Base-by-base conservation (phyloP, 2,113 vertebrate genomes). In the Saccopteryx leptura region DNA sequence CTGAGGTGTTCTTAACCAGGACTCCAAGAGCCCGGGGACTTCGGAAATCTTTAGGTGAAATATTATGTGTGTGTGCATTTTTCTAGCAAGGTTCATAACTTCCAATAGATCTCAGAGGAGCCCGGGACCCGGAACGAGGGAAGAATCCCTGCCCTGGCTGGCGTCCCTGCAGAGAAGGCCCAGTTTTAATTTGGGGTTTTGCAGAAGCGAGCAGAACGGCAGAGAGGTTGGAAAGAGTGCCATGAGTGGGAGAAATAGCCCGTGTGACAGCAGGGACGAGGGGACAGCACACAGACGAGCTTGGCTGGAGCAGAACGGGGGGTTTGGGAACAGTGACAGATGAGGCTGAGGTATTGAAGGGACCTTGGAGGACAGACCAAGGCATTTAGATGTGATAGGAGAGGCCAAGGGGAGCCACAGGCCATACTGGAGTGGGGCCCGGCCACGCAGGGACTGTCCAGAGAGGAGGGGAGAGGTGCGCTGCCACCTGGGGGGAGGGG, bases 271-370 rank as follows among this genome's bases (percentile, higher is more conserved):
- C 33, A 18, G 85, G 89, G 88, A 96, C 23, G 3, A 78, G 48
- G 85, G 88, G 93, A 94, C 94, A 52, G 94, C 94, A 93, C 94
- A 86, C 7, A 19, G 96, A 95, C 31, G 82, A 97, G 97, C 95
- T 95, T 93, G 97, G 97, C 95, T 96, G 94, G 89, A 96, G 97
- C 95, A 96, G 93, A 97, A 96, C 69, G 63, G 39, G 63, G 63
- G 80, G 24, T 93, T 76, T 89, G 96, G 78, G 75, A 91, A 93
- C 82, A 95, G 82, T 94, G 96, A 97, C 91, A 93, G 50, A 97
- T 89, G 97, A 96, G 60, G 72, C 48, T 28, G 68, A 76, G 72
- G 21, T 33, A 0, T 17, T 26, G n/a, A 13, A 39, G 65, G 85
- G 93, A 48, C 91, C 83, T 90, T 13, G 7, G 88, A 95, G 97